phyloP scores from a whole-genome alignment of 2,888 invertebrate species.

The Andricus curvator region DNA sequence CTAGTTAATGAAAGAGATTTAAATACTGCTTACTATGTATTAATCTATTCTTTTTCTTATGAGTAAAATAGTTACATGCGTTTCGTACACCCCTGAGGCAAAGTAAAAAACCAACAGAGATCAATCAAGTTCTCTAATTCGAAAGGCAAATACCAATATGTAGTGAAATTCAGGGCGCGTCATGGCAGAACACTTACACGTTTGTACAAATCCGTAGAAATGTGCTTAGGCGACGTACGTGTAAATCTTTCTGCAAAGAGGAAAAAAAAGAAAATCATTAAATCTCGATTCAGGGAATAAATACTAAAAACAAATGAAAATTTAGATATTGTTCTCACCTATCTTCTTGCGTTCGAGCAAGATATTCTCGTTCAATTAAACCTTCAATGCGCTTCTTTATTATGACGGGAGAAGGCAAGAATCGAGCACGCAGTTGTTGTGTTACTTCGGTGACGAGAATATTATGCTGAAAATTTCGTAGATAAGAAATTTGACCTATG shows the following conservation, averaged over 20 bases:
- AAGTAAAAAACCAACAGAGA: constrained; percentile 35
- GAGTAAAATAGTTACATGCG: constrained; percentile 23
- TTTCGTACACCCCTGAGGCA: constrained; percentile 13
- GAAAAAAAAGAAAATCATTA: constrained; percentile 44
- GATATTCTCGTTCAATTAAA: constrained; percentile 98
- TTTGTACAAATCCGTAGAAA: constrained; percentile 74
- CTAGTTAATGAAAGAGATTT: neutral
- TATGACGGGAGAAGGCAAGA: constrained; percentile 98
- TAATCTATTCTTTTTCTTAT: constrained; percentile 31
- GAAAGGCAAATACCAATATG: constrained; percentile 14
- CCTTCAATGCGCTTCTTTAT: constrained; percentile 99
- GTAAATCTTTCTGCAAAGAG: constrained; percentile 89
- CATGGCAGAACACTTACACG: constrained; percentile 64
- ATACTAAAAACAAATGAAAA: constrained; percentile 38
- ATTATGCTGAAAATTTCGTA: constrained; percentile 84
- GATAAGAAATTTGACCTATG: neutral
- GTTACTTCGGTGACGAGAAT: constrained; percentile 98
- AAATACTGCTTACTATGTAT: constrained; percentile 19
- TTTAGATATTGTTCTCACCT: constrained; percentile 77
- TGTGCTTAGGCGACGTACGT: constrained; percentile 92
- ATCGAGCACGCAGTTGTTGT: constrained; percentile 96
- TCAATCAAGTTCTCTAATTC: constrained; percentile 29
- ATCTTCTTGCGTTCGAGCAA: constrained; percentile 98
- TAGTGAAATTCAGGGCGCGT: constrained; percentile 46
- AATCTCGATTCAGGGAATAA: constrained; percentile 24